Evolutionary conservation across 1,140 invertebrate genomes (phyloP).

Genomic region (Euura lappo): DNA sequence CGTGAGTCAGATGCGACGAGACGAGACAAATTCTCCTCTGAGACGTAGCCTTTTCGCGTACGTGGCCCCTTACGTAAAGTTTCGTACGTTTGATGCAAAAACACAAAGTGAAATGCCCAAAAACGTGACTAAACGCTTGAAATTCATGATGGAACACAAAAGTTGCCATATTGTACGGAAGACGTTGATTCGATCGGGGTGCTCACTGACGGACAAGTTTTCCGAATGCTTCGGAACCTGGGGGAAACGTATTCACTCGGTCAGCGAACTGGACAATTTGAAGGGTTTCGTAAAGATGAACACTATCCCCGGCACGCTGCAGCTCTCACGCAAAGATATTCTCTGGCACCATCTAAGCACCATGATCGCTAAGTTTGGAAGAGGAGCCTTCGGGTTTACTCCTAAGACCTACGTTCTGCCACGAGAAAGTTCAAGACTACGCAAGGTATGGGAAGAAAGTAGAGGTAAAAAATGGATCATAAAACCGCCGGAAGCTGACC

Average conservation of each 20-base stretch:
- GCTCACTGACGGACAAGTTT: slow-evolving; percentile 1
- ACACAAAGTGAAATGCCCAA: not conserved
- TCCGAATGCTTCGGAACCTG: not conserved
- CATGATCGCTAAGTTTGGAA: not conserved
- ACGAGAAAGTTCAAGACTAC: not conserved
- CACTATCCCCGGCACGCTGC: not conserved
- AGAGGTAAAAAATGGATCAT: not conserved
- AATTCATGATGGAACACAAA: slow-evolving; percentile 19
- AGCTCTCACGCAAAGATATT: not conserved
- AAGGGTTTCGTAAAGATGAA: not conserved
- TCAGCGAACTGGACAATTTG: not conserved
- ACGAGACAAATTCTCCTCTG: not conserved
- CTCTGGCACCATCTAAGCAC: not conserved
- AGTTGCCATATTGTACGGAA: slow-evolving; percentile 34
- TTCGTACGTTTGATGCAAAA: slow-evolving; percentile 2
- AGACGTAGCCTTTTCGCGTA: not conserved
- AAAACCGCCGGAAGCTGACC: not conserved
- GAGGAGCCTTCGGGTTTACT: not conserved
- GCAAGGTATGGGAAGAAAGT: not conserved
- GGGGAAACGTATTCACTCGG: not conserved
- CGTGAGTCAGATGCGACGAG: not conserved
- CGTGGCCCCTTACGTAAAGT: not conserved
- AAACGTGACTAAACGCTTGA: not conserved
- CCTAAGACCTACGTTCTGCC: not conserved
- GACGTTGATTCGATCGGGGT: slow-evolving; percentile 46